These are phyloP conservation scores for Eupithecia subfuscata DNA, from an alignment of 2,888 invertebrate genomes.

Conservation along the genomic window DNA sequence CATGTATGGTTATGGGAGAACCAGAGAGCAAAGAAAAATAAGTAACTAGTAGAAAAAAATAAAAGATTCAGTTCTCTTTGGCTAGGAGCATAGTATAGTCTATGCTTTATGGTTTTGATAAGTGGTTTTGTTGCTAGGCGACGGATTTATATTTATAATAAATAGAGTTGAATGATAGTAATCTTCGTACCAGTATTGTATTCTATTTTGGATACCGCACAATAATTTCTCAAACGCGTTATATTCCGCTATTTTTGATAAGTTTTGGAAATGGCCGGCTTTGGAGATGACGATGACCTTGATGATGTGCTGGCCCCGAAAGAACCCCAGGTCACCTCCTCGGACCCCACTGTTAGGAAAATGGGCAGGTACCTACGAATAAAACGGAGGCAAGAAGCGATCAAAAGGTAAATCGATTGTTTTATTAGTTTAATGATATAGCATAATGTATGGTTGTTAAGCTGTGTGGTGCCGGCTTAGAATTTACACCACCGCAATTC, in stretches of 20 bases:
- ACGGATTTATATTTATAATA: constrained; percentile 23
- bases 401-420: constrained; percentile 73
- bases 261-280: constrained; percentile 56
- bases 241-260: background rate
- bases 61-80: background rate
- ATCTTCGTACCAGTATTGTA: too few species aligned
- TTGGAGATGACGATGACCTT: constrained; percentile 65
- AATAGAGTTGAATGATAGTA: background rate
- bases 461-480: too few species aligned
- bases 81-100: background rate
- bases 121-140: constrained; percentile 19
- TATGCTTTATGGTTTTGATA: background rate
- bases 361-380: constrained; percentile 87
- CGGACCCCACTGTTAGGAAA: constrained; percentile 88
- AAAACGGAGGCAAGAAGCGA: constrained; percentile 85
- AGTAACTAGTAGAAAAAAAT: too few species aligned
- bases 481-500: too few species aligned
- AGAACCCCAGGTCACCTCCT: constrained; percentile 85
- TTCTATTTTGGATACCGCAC: background rate
- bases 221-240: background rate
- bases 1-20: too few species aligned
- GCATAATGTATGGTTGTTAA: background rate
- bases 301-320: constrained; percentile 77
- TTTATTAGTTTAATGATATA: background rate
- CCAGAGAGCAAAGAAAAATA: too few species aligned